Evolutionary conservation across 2,797 vertebrate genomes (phyloP).

Genomic region (Neosilurus hyrtlii): DNA sequence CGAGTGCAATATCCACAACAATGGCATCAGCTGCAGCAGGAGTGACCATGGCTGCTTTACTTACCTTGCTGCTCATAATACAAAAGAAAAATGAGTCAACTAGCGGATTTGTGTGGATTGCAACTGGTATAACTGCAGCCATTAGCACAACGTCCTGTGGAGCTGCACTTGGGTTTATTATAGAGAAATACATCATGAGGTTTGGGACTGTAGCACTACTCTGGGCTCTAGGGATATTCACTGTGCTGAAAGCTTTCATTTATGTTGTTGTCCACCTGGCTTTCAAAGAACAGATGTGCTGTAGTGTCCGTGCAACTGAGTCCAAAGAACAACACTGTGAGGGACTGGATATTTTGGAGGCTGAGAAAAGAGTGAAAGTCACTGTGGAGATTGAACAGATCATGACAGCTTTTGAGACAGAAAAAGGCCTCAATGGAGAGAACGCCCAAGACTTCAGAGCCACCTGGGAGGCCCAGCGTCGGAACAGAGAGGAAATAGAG

Average conservation of each 20-base stretch:
- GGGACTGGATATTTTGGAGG: conserved; percentile 49
- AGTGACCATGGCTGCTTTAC: conserved; percentile 60
- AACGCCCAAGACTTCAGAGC: conserved; percentile 1
- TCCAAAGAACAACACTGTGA: conserved; percentile 38
- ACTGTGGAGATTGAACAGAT: conserved; percentile 62
- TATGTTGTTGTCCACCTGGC: conserved; percentile 54
- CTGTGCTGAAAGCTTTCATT: conserved; percentile 60
- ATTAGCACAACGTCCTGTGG: conserved; percentile 63
- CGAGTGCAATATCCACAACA: conserved; percentile 64
- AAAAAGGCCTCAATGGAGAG: neutral
- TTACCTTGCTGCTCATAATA: conserved; percentile 58
- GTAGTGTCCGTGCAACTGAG: conserved; percentile 25
- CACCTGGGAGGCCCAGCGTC: conserved; percentile 16
- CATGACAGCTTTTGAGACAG: conserved; percentile 58
- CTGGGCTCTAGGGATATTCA: conserved; percentile 63
- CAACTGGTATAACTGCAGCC: conserved; percentile 59
- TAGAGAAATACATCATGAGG: conserved; percentile 61
- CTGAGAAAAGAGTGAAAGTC: conserved; percentile 57
- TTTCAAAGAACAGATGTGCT: conserved; percentile 53
- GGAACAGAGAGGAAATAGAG: conserved; percentile 35
- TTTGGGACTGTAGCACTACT: conserved; percentile 63
- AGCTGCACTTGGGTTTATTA: conserved; percentile 55
- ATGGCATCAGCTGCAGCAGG: conserved; percentile 67
- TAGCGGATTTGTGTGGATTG: conserved; percentile 55
- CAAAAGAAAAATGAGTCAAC: conserved; percentile 7